Conservation (phyloP, 2,888 invertebrate genomes). For the Tachina fera region DNA sequence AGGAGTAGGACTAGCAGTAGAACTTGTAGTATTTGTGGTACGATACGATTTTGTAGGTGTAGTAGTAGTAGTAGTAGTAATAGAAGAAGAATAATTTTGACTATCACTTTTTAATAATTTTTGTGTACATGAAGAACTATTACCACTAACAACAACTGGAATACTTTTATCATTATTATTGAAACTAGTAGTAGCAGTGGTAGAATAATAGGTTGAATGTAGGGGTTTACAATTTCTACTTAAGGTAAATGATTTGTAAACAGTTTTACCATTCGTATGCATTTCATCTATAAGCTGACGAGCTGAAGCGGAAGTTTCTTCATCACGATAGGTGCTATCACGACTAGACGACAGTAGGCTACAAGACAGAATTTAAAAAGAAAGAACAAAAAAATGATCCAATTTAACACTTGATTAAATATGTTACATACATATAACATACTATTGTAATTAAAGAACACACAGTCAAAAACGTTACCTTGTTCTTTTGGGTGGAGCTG, state of each 20-base stretch:
- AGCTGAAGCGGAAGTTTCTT: conserved; percentile 76
- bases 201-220: conserved; percentile 68
- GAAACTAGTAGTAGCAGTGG: conserved; percentile 48
- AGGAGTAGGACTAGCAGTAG: conserved; percentile 68
- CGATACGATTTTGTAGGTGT: conserved; percentile 72
- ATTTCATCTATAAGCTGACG: conserved; percentile 82
- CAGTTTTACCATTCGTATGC: conserved; percentile 81
- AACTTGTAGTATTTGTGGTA: conserved; percentile 74
- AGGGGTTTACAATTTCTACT: conserved; percentile 80
- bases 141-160: conserved; percentile 48
- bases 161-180: conserved; percentile 50
- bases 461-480: conserved; percentile 85
- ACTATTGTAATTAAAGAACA: background rate
- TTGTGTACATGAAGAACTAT: conserved; percentile 63
- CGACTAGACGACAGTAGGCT: conserved; percentile 82
- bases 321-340: conserved; percentile 83
- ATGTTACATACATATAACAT: no score
- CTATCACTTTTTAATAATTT: conserved; percentile 64
- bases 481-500: conserved; percentile 97
- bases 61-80: conserved; percentile 67
- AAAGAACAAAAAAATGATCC: conserved; percentile 1
- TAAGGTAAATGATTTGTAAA: conserved; percentile 71
- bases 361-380: conserved; percentile 15
- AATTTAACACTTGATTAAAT: background rate
- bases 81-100: conserved; percentile 72